Evolutionary conservation across 37 sponge, comb jelly and placozoan genomes (phyloP), one percentile per base, ranked within the genome.

Genomic region (Agelas oroides): DNA sequence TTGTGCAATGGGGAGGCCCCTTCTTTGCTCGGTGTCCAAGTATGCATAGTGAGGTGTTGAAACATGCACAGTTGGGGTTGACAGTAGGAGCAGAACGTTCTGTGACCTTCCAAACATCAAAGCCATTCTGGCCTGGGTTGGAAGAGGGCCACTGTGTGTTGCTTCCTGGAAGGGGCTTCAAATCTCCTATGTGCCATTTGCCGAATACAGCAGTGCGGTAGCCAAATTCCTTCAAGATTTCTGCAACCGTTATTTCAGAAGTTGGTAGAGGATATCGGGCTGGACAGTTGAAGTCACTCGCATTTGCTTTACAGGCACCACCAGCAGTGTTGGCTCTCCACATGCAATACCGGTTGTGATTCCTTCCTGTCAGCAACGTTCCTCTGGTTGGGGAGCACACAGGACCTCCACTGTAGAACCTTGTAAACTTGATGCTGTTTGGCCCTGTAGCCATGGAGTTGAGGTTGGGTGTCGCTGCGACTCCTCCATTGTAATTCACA

Each of bases 41-140:
- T 37, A 61, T 76, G 46, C 89, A 88, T 23, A 28, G 69, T 12
- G 59, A 53, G 5, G 40, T 34, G 59, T 79, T 52, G 87, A 86
- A 91, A 68, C 92, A 91, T 40, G 71, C 92, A 85, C 92, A 91
- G 87, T 91, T 91, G 37, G 84, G 82, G 21, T 76, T 86, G n/a
- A 65, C 60, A 8, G 92, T 86, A 37, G 92, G 92, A n/a, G 62
- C 92, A 55, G 92, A 78, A 1, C 92, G 70, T 23, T 81, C 92
- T 27, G 92, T 91, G 23, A 79, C 81, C n/a, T 73, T 74, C 92
- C 92, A 91, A 0, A 54, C 76, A 37, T 80, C 92, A 55, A 91
- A 91, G 23, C 92, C 92, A 59, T 86, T 62, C 24, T 58, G 38
- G 19, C 87, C 87, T 18, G 92, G 92, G 38, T 75, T 55, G 0